Evolutionary conservation across 2,113 vertebrate genomes (phyloP), one percentile per base, ranked within the genome.

Genomic region (Salvelinus namaycush): DNA sequence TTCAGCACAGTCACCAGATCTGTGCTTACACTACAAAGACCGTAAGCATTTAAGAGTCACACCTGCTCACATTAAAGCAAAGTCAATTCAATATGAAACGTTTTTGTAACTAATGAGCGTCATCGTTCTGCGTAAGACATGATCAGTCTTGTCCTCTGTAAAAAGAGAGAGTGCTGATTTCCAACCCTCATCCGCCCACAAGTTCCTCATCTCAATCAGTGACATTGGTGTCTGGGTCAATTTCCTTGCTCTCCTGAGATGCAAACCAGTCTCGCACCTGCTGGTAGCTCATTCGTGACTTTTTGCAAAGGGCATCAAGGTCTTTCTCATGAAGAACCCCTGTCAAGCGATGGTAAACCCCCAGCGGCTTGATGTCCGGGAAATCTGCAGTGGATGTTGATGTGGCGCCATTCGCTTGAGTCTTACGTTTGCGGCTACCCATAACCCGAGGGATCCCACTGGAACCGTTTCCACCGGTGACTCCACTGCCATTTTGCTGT

Each of bases 191-290:
- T 75, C 39, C 64, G 13, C 57, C 24, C 44, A 68, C 5, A 73
- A 12, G 64, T 73, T 66, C 76, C 79, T 73, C 78, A 76, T 80
- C 68, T 86, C 79, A 79, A 39, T 84, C 86, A 65, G 82, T 82
- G 73, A 84, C 81, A 74, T 75, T 31, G 1, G 90, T 85, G 67
- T 94, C 92, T 67, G 91, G 89, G 13, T 94, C 93, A 16, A 87
- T 87, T 69, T 90, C 91, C 26, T 79, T 90, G 51, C 82, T 84
- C 39, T 92, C 91, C 76, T 90, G 94, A 71, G 90, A 87, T 24
- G 92, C 92, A 91, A 96, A 96, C 95, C 95, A 96, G 74, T 95
- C 93, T 65, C 94, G 81, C 72, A 96, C 93, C 81, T 96, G 94
- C 88, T 95, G 94, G 70, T 93, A 92, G 79, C 92, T 95, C 93